Conservation (phyloP, 2,113 vertebrate species). For the Mesocricetus auratus region DNA sequence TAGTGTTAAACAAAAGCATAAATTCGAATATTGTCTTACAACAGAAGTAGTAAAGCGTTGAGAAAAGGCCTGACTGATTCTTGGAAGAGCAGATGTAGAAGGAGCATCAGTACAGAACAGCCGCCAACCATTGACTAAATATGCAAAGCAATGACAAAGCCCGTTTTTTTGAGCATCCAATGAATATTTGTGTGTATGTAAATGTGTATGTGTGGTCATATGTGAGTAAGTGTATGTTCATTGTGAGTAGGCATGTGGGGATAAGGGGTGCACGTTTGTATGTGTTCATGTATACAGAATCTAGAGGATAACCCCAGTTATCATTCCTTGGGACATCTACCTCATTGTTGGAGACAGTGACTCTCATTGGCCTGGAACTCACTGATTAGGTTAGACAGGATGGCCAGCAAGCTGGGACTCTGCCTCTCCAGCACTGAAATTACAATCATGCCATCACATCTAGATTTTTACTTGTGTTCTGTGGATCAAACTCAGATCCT, state of each 20-base stretch:
- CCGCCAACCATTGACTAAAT: neutral
- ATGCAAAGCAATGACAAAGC: neutral
- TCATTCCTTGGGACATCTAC: neutral
- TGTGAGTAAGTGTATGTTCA: neutral
- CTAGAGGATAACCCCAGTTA: neutral
- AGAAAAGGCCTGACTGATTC: neutral
- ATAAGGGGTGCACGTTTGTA: neutral
- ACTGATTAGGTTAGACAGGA: neutral
- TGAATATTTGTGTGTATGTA: neutral
- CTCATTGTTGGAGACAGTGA: neutral
- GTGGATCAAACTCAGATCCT: neutral
- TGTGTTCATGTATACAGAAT: neutral
- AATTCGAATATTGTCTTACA: slow-evolving; percentile 41
- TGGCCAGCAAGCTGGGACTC: neutral
- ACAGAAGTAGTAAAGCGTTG: neutral
- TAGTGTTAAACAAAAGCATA: neutral
- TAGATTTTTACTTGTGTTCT: neutral
- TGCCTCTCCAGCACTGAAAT: neutral
- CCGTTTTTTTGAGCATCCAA: neutral
- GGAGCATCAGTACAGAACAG: neutral
- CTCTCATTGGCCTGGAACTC: neutral
- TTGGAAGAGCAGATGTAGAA: neutral
- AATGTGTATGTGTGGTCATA: neutral
- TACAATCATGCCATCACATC: too few species aligned
- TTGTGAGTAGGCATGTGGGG: neutral